phyloP scores from a whole-genome alignment of 2,888 invertebrate species.

The Drosophila longiperda region DNA sequence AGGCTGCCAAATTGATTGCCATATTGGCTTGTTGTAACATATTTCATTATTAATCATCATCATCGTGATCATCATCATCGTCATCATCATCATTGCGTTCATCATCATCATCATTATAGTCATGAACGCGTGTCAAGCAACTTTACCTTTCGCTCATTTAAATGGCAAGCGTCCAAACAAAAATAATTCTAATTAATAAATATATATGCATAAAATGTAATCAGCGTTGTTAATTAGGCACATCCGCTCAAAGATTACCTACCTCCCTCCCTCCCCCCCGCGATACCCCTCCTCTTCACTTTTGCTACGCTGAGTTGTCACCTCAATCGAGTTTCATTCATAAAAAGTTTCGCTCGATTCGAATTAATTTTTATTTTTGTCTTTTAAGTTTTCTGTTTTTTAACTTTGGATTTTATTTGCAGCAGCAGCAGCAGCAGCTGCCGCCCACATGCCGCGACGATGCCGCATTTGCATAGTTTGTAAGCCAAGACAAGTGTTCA shows the following conservation, averaged over 20 bases:
- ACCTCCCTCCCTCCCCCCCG: neutral
- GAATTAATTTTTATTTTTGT: slow-evolving; percentile 3
- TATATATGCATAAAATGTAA: slow-evolving; percentile 65
- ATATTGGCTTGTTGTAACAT: slow-evolving; percentile 12
- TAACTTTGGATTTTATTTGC: slow-evolving; percentile 38
- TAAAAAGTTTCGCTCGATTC: slow-evolving; percentile 57
- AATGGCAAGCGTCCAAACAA: slow-evolving; percentile 38
- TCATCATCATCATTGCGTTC: slow-evolving; percentile 3
- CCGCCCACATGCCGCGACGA: slow-evolving; percentile 62
- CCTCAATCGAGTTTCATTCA: slow-evolving; percentile 70
- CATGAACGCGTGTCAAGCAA: slow-evolving; percentile 22
- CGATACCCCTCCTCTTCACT: neutral
- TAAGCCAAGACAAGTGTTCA: slow-evolving; percentile 69
- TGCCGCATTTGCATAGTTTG: slow-evolving; percentile 74
- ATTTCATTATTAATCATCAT: slow-evolving; percentile 17
- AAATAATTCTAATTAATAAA: slow-evolving; percentile 69
- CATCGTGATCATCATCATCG: slow-evolving; percentile 9
- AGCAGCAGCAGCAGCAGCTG: slow-evolving; percentile 22
- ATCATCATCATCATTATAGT: slow-evolving; percentile 21
- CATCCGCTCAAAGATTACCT: slow-evolving; percentile 56
- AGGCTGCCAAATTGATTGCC: slow-evolving; percentile 28
- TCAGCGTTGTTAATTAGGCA: slow-evolving; percentile 77
- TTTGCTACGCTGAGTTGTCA: slow-evolving; percentile 58
- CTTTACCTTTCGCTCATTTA: slow-evolving; percentile 64
- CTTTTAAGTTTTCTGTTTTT: neutral